These are phyloP conservation scores for Agraylea sexmaculata DNA, from an alignment of 1,140 invertebrate genomes.

Conservation along the genomic window DNA sequence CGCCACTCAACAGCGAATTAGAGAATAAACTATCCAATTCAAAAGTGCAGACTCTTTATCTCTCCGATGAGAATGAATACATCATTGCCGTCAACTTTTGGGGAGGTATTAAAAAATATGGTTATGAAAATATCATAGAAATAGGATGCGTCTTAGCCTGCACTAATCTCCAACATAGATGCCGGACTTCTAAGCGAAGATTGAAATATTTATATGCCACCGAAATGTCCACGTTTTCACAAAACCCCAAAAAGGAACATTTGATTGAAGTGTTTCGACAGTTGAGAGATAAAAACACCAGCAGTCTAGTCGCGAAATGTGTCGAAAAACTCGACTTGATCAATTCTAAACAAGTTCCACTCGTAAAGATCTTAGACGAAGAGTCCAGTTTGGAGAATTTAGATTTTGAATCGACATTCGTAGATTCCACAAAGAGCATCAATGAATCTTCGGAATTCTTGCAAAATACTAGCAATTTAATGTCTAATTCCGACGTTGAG, in stretches of 20 bases:
- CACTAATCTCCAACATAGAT: conserved; percentile 46
- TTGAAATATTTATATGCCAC: conserved; percentile 14
- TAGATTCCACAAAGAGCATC: conserved; percentile 3
- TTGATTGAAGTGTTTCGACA: conserved; percentile 1
- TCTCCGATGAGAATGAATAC: conserved; percentile 36
- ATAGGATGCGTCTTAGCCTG: conserved; percentile 44
- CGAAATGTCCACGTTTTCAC: conserved; percentile 13
- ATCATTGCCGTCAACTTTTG: conserved; percentile 50
- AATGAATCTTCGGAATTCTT: not conserved
- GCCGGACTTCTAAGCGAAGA: conserved; percentile 6
- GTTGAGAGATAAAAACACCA: not conserved
- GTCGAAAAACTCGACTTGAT: not conserved
- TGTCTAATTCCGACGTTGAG: conserved; percentile 24
- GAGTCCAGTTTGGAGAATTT: conserved; percentile 10
- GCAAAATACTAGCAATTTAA: not conserved
- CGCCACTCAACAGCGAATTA: conserved; percentile 15
- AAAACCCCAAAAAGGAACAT: conserved; percentile 12
- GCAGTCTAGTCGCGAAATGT: not conserved
- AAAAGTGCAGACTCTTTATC: conserved; percentile 33
- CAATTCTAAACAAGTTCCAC: not conserved
- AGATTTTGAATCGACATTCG: conserved; percentile 17
- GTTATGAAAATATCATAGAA: conserved; percentile 45
- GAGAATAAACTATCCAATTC: conserved; percentile 19
- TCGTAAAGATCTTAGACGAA: conserved; percentile 1
- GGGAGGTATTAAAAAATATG: conserved; percentile 45